Conservation (phyloP, 2,888 invertebrate genomes). For the Euproctis similis region DNA sequence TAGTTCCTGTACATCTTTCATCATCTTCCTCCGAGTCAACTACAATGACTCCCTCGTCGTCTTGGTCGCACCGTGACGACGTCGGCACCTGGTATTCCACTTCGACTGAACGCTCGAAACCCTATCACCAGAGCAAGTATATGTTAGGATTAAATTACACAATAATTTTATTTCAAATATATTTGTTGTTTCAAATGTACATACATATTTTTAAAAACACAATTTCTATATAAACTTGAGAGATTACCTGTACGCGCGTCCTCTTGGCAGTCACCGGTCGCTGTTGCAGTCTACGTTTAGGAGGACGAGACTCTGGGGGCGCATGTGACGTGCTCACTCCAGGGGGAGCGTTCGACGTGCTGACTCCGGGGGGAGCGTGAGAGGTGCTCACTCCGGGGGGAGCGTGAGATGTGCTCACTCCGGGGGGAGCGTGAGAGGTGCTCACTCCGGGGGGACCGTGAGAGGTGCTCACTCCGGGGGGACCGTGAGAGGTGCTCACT, state of each 20-base stretch:
- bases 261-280: conserved; percentile 68
- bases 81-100: conserved; percentile 91
- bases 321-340: conserved; percentile 47
- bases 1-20: conserved; percentile 76
- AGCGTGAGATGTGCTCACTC: conserved; percentile 36
- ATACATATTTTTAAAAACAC: too few relatives aligned
- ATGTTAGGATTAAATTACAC: too few relatives aligned
- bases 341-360: conserved; percentile 32
- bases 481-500: conserved; percentile 34
- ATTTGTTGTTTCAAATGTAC: not conserved
- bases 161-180: too few relatives aligned
- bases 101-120: conserved; percentile 79
- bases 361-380: conserved; percentile 28
- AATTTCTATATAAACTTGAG: too few relatives aligned
- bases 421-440: conserved; percentile 31
- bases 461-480: conserved; percentile 37
- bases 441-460: conserved; percentile 29
- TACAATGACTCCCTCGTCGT: conserved; percentile 86
- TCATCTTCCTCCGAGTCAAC: conserved; percentile 88
- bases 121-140: too few relatives aligned
- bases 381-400: conserved; percentile 37
- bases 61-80: conserved; percentile 90
- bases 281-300: conserved; percentile 55
- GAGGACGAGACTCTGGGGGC: conserved; percentile 52
- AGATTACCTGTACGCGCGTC: conserved; percentile 67